A percentile compares a stretch with the other conserved stretches of the same genome.
These are phyloP conservation scores for Thamnaconus septentrionalis DNA, from an alignment of 2,113 vertebrate genomes.

Conservation along the genomic window DNA sequence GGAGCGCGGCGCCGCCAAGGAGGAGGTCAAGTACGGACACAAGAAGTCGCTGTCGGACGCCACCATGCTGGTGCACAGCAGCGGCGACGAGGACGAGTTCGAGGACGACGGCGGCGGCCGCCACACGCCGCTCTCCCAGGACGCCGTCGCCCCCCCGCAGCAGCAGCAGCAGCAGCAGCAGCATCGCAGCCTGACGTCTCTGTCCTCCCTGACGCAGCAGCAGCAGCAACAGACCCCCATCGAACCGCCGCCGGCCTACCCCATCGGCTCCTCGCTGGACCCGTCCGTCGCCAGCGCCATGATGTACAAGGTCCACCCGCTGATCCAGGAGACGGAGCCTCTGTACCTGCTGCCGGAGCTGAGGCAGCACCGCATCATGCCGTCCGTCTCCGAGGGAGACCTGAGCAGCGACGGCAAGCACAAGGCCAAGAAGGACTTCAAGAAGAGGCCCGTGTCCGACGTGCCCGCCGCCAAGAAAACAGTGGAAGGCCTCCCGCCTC, in stretches of 20 bases:
- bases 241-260: slow-evolving; percentile 78
- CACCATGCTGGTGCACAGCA: slow-evolving; percentile 97
- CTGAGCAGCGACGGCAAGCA: slow-evolving; percentile 82
- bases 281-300: slow-evolving; percentile 70
- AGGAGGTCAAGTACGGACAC: slow-evolving; percentile 82
- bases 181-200: slow-evolving; percentile 47
- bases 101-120: slow-evolving; percentile 77
- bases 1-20: slow-evolving; percentile 66
- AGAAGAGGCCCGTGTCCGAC: slow-evolving; percentile 89
- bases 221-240: slow-evolving; percentile 59
- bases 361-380: slow-evolving; percentile 80
- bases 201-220: slow-evolving; percentile 56
- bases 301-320: slow-evolving; percentile 81
- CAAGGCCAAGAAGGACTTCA: slow-evolving; percentile 83
- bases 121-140: slow-evolving; percentile 69
- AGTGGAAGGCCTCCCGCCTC: slow-evolving; percentile 88
- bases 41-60: slow-evolving; percentile 94
- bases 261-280: slow-evolving; percentile 74
- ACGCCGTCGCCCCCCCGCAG: slow-evolving; percentile 46
- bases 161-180: slow-evolving; percentile 47
- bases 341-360: slow-evolving; percentile 71
- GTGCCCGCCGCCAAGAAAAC: slow-evolving; percentile 85
- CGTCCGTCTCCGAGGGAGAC: slow-evolving; percentile 90
- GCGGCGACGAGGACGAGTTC: slow-evolving; percentile 92
- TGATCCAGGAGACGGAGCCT: slow-evolving; percentile 76